Conservation (phyloP, 2,797 vertebrate genomes). For the Hirundo rustica region DNA sequence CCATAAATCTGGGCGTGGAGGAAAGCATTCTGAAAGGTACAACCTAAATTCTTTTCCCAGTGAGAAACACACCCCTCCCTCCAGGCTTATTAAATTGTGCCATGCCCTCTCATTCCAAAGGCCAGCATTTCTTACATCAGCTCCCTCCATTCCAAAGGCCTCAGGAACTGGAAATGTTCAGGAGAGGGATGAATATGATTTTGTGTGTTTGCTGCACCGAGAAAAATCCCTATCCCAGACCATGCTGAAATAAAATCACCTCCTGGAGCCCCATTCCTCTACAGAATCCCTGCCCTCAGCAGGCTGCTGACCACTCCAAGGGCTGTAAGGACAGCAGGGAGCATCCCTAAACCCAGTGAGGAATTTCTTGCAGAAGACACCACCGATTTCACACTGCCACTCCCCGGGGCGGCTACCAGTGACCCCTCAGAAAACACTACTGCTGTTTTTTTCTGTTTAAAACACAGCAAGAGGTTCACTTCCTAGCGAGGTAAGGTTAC, state of each 20-base stretch:
- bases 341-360: not conserved
- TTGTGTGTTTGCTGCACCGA: not conserved
- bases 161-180: not conserved
- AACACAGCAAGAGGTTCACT: not conserved
- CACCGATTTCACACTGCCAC: not conserved
- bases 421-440: not conserved
- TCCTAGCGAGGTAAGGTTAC: not conserved
- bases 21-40: not conserved
- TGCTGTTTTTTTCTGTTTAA: not conserved
- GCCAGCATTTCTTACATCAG: not conserved
- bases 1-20: not conserved
- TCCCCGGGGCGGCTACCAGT: not conserved
- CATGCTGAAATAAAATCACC: not conserved
- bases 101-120: not conserved
- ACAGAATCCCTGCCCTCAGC: rapidly evolving
- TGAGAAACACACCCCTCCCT: not conserved
- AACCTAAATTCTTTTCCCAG: not conserved
- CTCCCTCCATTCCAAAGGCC: not conserved
- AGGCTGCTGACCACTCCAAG: not conserved
- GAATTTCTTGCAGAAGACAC: no score
- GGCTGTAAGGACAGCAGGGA: not conserved
- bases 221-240: not conserved
- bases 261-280: not conserved
- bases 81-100: not conserved
- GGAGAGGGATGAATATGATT: not conserved